phyloP scores from a whole-genome alignment of 2,113 vertebrate species.

The Pogonocichla stellata region DNA sequence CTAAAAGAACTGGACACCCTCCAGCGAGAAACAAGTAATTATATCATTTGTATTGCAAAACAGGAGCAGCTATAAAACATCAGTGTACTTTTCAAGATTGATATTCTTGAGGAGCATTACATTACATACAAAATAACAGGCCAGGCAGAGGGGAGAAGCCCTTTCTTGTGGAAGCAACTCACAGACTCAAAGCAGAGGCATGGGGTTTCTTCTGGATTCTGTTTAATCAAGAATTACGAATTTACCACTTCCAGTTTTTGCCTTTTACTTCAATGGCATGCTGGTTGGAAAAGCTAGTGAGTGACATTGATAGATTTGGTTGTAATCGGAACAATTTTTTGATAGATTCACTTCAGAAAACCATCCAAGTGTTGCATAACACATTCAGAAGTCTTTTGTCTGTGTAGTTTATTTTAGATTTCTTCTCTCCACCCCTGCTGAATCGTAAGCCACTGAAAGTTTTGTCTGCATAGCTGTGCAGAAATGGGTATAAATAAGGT shows the following conservation, averaged over 20 bases:
- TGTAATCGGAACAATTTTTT: neutral
- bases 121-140: conserved; percentile 63
- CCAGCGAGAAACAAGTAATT: conserved; percentile 80
- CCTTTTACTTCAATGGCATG: neutral
- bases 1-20: conserved; percentile 73
- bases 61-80: conserved; percentile 72
- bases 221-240: neutral
- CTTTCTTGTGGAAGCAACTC: conserved; percentile 36
- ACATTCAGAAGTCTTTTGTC: neutral
- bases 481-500: neutral
- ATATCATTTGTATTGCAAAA: conserved; percentile 83
- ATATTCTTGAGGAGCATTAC: conserved; percentile 67
- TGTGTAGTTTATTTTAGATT: neutral
- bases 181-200: neutral
- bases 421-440: neutral
- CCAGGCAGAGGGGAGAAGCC: conserved; percentile 36
- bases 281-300: neutral
- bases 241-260: neutral
- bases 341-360: neutral
- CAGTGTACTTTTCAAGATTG: conserved; percentile 70
- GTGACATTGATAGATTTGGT: neutral
- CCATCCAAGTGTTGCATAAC: neutral
- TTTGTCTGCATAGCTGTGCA: neutral
- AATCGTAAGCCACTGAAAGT: neutral
- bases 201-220: neutral